Conservation (phyloP, 2,888 invertebrate genomes). For the Oeneis ivallda region DNA sequence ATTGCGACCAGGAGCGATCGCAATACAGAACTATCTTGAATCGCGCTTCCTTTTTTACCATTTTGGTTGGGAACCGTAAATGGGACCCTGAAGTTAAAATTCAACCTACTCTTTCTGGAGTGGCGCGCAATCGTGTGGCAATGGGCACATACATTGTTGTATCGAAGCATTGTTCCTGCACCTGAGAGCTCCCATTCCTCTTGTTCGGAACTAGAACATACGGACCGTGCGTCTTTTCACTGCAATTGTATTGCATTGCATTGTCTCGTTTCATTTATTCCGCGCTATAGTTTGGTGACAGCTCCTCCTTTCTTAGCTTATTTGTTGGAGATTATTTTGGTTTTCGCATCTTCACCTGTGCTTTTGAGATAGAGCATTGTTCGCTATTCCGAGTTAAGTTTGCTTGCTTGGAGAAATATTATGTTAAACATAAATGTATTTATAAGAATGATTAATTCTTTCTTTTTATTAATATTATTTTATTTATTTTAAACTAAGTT, state of each 20-base stretch:
- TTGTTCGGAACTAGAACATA: slow-evolving; percentile 75
- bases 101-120: slow-evolving; percentile 45
- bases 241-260: slow-evolving; percentile 73
- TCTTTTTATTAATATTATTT: background rate
- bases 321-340: slow-evolving; percentile 39
- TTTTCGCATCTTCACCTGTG: slow-evolving; percentile 14
- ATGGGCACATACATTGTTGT: slow-evolving; percentile 42
- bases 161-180: slow-evolving; percentile 59
- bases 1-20: too few relatives aligned
- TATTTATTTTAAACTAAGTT: too few relatives aligned
- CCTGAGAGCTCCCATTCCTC: slow-evolving; percentile 67
- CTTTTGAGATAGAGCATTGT: background rate
- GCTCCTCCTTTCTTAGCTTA: slow-evolving; percentile 59
- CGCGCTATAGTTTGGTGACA: slow-evolving; percentile 53
- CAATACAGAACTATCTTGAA: too few relatives aligned
- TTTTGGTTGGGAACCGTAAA: background rate
- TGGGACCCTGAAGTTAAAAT: slow-evolving; percentile 34
- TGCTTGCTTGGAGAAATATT: background rate
- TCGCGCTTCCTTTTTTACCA: background rate
- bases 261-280: slow-evolving; percentile 74
- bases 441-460: too few relatives aligned
- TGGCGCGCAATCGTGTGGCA: slow-evolving; percentile 51
- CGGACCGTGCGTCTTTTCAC: slow-evolving; percentile 69
- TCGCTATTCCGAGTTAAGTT: background rate
- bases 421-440: background rate